Percentiles rank a stretch among this genome's conserved stretches.
phyloP scores from a whole-genome alignment of 2,888 invertebrate species.

The Clepsis dumicolana region DNA sequence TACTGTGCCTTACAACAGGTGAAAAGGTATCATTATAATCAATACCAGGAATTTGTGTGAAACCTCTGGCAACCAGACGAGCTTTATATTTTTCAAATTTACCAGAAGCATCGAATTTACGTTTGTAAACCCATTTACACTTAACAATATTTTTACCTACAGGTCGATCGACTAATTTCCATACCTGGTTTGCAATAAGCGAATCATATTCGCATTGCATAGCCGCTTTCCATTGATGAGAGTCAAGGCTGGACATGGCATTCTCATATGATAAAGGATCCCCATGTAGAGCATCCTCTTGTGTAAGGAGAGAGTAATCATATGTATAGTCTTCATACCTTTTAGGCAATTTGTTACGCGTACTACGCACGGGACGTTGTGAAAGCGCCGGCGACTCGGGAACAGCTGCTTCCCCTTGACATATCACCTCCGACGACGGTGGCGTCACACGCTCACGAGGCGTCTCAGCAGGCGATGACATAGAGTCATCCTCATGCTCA shows the following conservation, averaged over 20 bases:
- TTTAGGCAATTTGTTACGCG: neutral
- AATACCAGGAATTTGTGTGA: slow-evolving; percentile 42
- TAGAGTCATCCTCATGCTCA: neutral
- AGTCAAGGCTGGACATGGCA: slow-evolving; percentile 16
- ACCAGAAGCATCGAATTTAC: slow-evolving; percentile 41
- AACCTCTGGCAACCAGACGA: slow-evolving; percentile 47
- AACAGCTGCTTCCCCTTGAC: neutral
- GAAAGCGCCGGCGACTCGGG: neutral
- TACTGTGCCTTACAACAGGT: slow-evolving; percentile 44
- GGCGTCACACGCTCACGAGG: neutral
- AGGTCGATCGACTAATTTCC: slow-evolving; percentile 43
- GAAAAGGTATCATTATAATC: slow-evolving; percentile 47
- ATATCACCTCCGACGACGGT: neutral
- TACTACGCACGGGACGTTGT: neutral
- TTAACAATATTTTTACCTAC: slow-evolving; percentile 37
- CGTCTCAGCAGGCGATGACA: neutral
- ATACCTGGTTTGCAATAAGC: slow-evolving; percentile 41
- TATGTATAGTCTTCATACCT: neutral
- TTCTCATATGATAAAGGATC: slow-evolving; percentile 29
- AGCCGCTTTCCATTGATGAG: slow-evolving; percentile 39
- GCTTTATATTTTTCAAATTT: no score
- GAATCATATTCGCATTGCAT: slow-evolving; percentile 45
- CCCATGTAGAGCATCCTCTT: neutral
- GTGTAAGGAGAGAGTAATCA: neutral
- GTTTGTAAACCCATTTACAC: slow-evolving; percentile 47